These are phyloP conservation scores for Epinephelus cyanopodus DNA, from an alignment of 2,113 vertebrate genomes.

Conservation along the genomic window DNA sequence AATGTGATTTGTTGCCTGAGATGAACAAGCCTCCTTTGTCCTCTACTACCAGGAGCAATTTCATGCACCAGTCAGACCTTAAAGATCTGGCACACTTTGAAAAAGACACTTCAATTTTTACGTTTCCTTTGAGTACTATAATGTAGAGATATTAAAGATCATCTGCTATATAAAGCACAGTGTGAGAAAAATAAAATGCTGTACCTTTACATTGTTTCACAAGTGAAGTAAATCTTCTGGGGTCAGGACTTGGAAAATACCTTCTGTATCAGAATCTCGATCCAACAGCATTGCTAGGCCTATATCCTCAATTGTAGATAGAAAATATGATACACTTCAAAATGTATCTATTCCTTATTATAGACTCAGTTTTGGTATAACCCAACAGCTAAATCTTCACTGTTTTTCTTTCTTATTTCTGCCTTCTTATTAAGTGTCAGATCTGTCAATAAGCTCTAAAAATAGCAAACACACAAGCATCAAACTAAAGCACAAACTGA, in stretches of 20 bases:
- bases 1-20: background rate
- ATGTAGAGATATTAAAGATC: background rate
- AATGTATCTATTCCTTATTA: background rate
- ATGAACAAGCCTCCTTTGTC: constrained; percentile 29
- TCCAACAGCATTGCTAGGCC: too few species aligned
- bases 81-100: background rate
- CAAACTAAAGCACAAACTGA: background rate
- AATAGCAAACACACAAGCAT: background rate
- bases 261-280: background rate
- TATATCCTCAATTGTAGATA: background rate
- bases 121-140: background rate
- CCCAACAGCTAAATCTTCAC: background rate
- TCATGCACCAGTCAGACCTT: background rate
- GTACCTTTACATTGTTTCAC: too few species aligned
- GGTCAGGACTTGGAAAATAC: background rate
- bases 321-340: background rate
- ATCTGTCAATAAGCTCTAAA: background rate
- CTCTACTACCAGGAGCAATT: background rate
- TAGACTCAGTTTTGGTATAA: background rate
- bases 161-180: background rate
- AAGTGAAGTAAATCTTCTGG: background rate
- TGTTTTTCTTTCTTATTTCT: background rate
- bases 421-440: background rate
- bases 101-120: background rate
- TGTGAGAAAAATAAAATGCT: background rate